phyloP scores from a whole-genome alignment of 2,113 vertebrate genomes.

The Megalops atlanticus region DNA sequence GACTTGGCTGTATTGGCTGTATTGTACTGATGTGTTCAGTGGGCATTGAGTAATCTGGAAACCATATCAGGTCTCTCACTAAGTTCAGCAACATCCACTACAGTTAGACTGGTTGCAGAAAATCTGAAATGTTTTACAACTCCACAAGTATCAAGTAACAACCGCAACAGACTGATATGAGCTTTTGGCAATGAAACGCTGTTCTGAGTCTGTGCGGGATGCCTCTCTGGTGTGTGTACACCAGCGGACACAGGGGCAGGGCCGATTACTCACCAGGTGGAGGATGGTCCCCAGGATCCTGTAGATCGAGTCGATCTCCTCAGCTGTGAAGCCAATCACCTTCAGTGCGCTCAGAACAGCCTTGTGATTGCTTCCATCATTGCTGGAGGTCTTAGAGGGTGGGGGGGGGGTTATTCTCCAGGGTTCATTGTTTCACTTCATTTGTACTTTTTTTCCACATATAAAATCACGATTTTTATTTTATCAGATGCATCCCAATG shows the following conservation, averaged over 20 bases:
- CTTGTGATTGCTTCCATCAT: conserved; percentile 68
- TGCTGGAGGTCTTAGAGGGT: conserved; percentile 69
- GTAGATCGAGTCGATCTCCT: conserved; percentile 76
- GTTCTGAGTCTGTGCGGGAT: not conserved
- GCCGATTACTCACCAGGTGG: conserved; percentile 73
- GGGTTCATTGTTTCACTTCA: not conserved
- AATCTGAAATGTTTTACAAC: too few relatives aligned
- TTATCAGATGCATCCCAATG: not conserved
- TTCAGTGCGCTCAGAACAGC: conserved; percentile 76
- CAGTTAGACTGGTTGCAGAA: too few relatives aligned
- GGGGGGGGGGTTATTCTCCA: too few relatives aligned
- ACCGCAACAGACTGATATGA: not conserved
- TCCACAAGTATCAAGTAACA: too few relatives aligned
- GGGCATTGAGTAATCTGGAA: too few relatives aligned
- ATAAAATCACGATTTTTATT: too few relatives aligned
- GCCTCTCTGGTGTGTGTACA: not conserved
- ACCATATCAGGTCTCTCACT: too few relatives aligned
- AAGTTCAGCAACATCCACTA: too few relatives aligned
- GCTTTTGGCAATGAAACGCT: not conserved
- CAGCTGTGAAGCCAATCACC: conserved; percentile 79
- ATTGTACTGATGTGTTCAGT: too few relatives aligned
- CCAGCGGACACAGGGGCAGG: not conserved
- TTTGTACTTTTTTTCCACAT: not conserved
- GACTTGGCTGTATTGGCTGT: too few relatives aligned
- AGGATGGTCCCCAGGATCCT: conserved; percentile 82